Evolutionary conservation across 2,888 invertebrate species (phyloP).

Genomic region (Imbricaverruca yamaguchii): DNA sequence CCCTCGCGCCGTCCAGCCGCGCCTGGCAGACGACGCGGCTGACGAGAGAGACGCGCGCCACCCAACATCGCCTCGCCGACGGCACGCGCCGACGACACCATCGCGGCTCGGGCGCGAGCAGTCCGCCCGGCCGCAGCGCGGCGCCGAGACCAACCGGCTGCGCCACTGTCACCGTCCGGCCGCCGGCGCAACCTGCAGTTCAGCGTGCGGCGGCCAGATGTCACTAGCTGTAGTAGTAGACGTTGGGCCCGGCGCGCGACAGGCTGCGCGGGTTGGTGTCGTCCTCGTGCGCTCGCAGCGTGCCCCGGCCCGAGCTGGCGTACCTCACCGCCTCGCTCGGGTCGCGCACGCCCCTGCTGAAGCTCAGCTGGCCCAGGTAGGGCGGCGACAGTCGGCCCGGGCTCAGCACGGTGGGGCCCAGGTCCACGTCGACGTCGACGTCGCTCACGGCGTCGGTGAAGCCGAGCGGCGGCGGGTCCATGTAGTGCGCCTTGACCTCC

Average conservation of each 20-base stretch:
- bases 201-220: neutral
- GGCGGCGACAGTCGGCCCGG: constrained; percentile 49
- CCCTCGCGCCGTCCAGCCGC: too few species aligned
- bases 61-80: neutral
- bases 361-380: constrained; percentile 43
- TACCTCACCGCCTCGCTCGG: constrained; percentile 34
- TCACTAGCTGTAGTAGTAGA: constrained; percentile 17
- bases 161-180: neutral
- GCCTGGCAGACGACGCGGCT: neutral
- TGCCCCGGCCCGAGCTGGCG: constrained; percentile 33
- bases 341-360: constrained; percentile 30
- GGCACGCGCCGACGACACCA: neutral
- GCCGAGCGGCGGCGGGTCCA: constrained; percentile 65
- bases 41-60: neutral
- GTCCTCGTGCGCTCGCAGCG: constrained; percentile 36
- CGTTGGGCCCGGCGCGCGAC: neutral
- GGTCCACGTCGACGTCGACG: constrained; percentile 69
- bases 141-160: too few species aligned
- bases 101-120: too few species aligned
- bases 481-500: constrained; percentile 38
- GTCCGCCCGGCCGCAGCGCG: too few species aligned
- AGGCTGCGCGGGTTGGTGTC: constrained; percentile 51
- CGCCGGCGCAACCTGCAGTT: neutral
- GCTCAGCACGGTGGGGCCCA: constrained; percentile 57
- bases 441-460: constrained; percentile 82